Evolutionary conservation across 2,888 invertebrate species (phyloP).

Genomic region (Stenodera caucasica): DNA sequence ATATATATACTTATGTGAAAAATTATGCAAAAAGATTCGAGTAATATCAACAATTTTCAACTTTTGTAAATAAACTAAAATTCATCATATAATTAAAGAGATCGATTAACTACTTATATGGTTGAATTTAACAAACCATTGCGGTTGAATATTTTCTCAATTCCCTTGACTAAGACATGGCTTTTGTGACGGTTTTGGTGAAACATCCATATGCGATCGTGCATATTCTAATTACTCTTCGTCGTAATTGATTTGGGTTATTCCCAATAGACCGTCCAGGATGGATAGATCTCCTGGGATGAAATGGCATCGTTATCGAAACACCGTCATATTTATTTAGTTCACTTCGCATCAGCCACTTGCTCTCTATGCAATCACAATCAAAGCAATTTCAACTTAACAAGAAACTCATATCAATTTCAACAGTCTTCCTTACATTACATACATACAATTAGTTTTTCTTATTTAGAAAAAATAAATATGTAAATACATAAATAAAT

Average conservation of each 20-base stretch:
- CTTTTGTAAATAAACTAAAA: too few relatives aligned
- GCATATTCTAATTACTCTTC: constrained; percentile 47
- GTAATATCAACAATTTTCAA: too few relatives aligned
- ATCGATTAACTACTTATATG: too few relatives aligned
- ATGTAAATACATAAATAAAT: background rate
- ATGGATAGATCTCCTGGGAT: constrained; percentile 43
- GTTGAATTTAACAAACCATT: constrained; percentile 5
- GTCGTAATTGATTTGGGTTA: constrained; percentile 46
- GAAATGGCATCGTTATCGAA: constrained; percentile 36
- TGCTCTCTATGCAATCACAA: constrained; percentile 21
- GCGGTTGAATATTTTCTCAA: background rate
- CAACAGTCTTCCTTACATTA: background rate
- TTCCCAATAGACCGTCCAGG: constrained; percentile 36
- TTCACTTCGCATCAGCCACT: constrained; percentile 36
- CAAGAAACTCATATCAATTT: background rate
- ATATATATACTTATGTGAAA: too few relatives aligned
- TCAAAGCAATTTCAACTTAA: constrained; percentile 12
- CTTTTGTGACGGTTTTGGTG: background rate
- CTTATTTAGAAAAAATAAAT: background rate
- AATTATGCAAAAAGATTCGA: too few relatives aligned
- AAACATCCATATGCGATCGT: constrained; percentile 23
- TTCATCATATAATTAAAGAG: too few relatives aligned
- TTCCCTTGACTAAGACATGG: background rate
- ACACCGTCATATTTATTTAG: constrained; percentile 38
- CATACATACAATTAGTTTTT: background rate